Base-by-base conservation (phyloP, 2,797 vertebrate species). In the Rhinogobio ventralis region DNA sequence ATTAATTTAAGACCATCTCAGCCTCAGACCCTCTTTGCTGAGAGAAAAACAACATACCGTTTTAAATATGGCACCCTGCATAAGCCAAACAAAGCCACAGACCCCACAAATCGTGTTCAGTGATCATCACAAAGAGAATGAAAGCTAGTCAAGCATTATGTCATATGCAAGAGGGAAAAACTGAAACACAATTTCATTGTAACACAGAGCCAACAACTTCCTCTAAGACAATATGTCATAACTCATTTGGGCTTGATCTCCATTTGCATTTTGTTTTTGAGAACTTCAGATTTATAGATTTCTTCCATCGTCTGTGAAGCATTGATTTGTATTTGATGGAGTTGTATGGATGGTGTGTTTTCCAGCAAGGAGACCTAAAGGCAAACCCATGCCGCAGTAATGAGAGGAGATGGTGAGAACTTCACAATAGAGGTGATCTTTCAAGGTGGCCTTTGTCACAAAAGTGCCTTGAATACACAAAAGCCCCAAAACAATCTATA, bases 341-440 rank as follows among this genome's bases (percentile, higher is more conserved):
- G 30, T 42, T 42, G 39, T 9, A 4, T 6, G 2, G n/a, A 55
- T 9, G 39, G 45, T 39, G 23, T n/a, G 39, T 60, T 84, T 77
- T 62, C 53, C 39, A 57, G 51, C 51, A 36, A 45, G n/a, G 66
- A 49, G 53, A 69, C 64, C 39, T 11, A 10, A 84, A 49, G 84
- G 53, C 20, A 83, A 83, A 28, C 49, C 46, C 49, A 33, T 57
- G 49, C 66, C 30, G 39, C 83, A 71, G 75, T 39, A 71, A 66
- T 75, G 62, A 84, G 51, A 67, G 46, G 60, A 75, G 51, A 76
- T 66, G 69, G 45, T 51, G 39, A 73, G 39, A 86, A 73, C 77
- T 49, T 69, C 33, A 55, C 17, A 4, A 72, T 91, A 88, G 92
- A 93, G 90, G 92, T 93, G 91, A 93, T 91, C 83, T 86, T 83